phyloP scores from a whole-genome alignment of 2,113 vertebrate genomes.

The Charadrius vociferus region DNA sequence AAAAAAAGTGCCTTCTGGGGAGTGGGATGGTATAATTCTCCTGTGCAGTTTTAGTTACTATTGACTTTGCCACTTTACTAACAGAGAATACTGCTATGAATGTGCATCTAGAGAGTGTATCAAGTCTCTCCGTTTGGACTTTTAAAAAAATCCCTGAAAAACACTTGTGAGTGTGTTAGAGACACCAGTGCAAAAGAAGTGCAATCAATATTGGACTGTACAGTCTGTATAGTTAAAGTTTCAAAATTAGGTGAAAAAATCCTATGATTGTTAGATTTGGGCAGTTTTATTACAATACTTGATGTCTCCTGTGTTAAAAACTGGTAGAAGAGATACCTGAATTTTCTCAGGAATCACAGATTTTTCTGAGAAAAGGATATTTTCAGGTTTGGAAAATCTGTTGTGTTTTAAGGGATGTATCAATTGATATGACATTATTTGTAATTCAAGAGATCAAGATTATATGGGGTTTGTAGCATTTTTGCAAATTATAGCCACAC shows the following conservation, averaged over 20 bases:
- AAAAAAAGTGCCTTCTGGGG: background rate
- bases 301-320: background rate
- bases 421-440: background rate
- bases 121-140: background rate
- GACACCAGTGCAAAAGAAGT: background rate
- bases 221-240: background rate
- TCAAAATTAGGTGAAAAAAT: background rate
- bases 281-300: background rate
- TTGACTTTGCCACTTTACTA: background rate
- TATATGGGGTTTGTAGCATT: background rate
- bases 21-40: background rate
- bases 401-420: background rate
- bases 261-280: background rate
- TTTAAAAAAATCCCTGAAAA: background rate
- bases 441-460: background rate
- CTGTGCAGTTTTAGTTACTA: background rate
- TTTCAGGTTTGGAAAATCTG: background rate
- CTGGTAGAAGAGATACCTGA: background rate
- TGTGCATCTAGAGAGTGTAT: background rate
- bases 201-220: background rate
- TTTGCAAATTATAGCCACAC: background rate
- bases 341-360: background rate
- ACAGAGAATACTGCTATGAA: background rate
- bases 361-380: background rate
- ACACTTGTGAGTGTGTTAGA: background rate